Conservation (phyloP, 2,888 invertebrate species). For the Caenorhabditis zanzibari region DNA sequence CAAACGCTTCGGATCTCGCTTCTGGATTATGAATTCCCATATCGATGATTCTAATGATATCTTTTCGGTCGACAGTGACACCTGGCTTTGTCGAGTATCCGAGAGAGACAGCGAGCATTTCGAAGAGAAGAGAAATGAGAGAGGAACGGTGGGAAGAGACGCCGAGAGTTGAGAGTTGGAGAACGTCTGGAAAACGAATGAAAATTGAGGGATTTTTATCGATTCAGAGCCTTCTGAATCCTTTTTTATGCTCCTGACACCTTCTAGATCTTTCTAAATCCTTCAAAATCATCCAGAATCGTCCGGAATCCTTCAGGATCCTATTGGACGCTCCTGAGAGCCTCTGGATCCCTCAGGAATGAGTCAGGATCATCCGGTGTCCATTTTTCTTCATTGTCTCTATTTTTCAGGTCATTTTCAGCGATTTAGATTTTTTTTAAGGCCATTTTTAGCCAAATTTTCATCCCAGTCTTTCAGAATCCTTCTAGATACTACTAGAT, state of each 20-base stretch:
- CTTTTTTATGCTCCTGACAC: no score
- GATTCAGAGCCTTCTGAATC: neutral
- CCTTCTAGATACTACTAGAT: no score
- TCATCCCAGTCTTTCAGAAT: no score
- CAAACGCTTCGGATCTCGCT: conserved; percentile 31
- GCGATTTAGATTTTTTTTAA: no score
- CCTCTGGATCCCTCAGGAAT: no score
- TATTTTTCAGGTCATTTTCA: no score
- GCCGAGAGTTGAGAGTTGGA: conserved; percentile 51
- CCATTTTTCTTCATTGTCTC: no score
- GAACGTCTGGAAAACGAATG: conserved; percentile 35
- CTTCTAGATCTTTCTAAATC: no score
- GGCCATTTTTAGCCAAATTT: neutral
- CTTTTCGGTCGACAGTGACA: conserved; percentile 28
- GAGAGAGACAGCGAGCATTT: conserved; percentile 41
- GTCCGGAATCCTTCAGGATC: no score
- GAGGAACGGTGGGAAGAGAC: conserved; percentile 26
- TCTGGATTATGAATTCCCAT: conserved; percentile 28
- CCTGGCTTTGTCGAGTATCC: conserved; percentile 34
- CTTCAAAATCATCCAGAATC: no score
- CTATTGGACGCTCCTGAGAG: no score
- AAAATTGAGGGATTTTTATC: neutral
- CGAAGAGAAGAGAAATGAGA: conserved; percentile 47
- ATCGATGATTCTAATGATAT: conserved; percentile 48
- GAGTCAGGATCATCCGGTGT: no score